These are phyloP conservation scores for Phymastichus coffea DNA, from an alignment of 1,140 invertebrate species.

Conservation along the genomic window DNA sequence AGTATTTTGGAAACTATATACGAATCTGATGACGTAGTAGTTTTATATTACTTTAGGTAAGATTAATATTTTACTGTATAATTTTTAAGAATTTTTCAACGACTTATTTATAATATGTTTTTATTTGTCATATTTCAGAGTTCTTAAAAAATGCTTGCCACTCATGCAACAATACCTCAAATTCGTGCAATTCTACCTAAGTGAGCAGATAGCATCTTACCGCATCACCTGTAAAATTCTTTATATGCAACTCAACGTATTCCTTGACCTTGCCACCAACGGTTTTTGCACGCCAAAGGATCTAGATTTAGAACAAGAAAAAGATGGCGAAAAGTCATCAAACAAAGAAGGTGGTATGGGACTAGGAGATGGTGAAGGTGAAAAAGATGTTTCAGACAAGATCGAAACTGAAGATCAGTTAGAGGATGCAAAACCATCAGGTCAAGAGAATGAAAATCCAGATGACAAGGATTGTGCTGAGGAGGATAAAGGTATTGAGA, in stretches of 20 bases:
- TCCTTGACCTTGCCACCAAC: constrained; percentile 81
- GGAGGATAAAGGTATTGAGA: constrained; percentile 92
- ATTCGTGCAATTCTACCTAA: constrained; percentile 76
- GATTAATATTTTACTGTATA: constrained; percentile 9
- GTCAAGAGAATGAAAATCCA: constrained; percentile 68
- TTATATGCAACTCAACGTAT: constrained; percentile 80
- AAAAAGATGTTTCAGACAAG: constrained; percentile 91
- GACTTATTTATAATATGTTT: too few relatives aligned
- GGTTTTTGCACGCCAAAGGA: constrained; percentile 94
- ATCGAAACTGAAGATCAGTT: constrained; percentile 94
- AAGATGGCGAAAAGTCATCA: constrained; percentile 58
- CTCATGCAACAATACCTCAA: constrained; percentile 78
- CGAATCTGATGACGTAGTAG: constrained; percentile 16
- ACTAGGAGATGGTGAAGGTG: constrained; percentile 88
- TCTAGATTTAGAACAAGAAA: constrained; percentile 67
- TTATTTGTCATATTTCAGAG: constrained; percentile 35
- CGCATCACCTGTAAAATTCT: constrained; percentile 80
- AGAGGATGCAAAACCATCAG: constrained; percentile 80
- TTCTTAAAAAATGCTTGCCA: constrained; percentile 57
- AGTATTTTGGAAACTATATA: constrained; percentile 32
- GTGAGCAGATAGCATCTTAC: constrained; percentile 73
- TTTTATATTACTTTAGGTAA: constrained; percentile 30
- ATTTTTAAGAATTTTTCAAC: neutral
- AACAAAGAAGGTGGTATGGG: constrained; percentile 70
- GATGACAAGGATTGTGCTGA: constrained; percentile 82